A percentile compares a stretch with the other conserved stretches of the same genome.
phyloP scores from a whole-genome alignment of 2,797 vertebrate species.

The Hoplostethus mediterraneus region DNA sequence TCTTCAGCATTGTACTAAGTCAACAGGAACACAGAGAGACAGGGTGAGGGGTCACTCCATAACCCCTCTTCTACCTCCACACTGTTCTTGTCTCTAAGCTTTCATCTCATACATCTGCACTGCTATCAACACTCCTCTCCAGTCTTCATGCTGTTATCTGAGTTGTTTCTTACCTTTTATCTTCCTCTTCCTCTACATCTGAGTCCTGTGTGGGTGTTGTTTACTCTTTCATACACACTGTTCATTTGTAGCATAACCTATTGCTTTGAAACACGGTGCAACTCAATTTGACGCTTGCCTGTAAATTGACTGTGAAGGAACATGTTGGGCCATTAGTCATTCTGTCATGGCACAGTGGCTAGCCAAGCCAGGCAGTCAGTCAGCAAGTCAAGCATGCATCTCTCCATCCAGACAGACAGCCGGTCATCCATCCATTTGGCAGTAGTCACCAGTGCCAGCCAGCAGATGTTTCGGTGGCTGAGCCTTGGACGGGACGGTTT shows the following conservation, averaged over 20 bases:
- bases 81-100: conserved; percentile 34
- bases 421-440: conserved; percentile 8
- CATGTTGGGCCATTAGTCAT: conserved; percentile 45
- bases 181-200: not conserved
- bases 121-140: conserved; percentile 1
- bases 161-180: not conserved
- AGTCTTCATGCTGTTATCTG: not conserved
- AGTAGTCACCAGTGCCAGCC: conserved; percentile 9
- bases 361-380: conserved; percentile 17
- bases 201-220: conserved; percentile 5
- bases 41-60: conserved; percentile 25
- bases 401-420: not conserved
- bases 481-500: not conserved
- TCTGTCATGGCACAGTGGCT: conserved; percentile 24
- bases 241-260: conserved; percentile 60
- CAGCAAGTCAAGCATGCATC: conserved; percentile 26
- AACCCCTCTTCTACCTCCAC: conserved; percentile 32
- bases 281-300: conserved; percentile 33
- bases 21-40: conserved; percentile 37
- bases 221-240: conserved; percentile 19
- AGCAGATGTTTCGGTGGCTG: conserved; percentile 16
- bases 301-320: conserved; percentile 31
- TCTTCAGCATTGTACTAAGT: conserved; percentile 27
- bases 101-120: conserved; percentile 35
- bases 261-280: conserved; percentile 56